These are phyloP conservation scores for Apamea monoglypha DNA, from an alignment of 2,888 invertebrate genomes.

Conservation along the genomic window DNA sequence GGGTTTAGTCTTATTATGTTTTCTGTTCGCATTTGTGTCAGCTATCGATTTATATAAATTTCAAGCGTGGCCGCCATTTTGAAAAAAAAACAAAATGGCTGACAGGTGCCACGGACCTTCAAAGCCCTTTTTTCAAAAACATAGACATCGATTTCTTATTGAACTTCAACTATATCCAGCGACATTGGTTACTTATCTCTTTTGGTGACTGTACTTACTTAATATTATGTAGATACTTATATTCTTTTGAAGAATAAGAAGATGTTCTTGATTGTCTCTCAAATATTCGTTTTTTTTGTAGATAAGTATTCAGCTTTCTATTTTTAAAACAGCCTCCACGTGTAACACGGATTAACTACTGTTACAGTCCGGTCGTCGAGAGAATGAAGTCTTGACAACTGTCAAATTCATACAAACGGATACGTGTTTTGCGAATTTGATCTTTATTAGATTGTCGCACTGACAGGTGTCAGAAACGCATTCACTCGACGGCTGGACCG, in stretches of 20 bases:
- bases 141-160: not conserved
- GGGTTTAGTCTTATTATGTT: too few relatives aligned
- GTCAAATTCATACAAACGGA: not conserved
- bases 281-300: slow-evolving; percentile 1
- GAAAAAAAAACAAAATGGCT: too few relatives aligned
- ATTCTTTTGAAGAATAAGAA: slow-evolving; percentile 13
- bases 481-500: not conserved
- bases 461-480: not conserved
- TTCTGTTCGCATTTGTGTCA: not conserved
- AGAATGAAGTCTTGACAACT: not conserved
- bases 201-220: not conserved
- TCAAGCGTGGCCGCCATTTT: too few relatives aligned
- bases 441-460: not conserved
- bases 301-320: not conserved
- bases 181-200: not conserved
- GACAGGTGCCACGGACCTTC: not conserved
- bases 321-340: not conserved
- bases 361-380: not conserved
- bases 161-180: too few relatives aligned
- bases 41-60: not conserved
- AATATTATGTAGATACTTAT: not conserved
- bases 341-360: not conserved
- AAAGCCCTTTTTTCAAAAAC: not conserved
- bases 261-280: not conserved
- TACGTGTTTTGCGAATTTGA: not conserved